Conservation (phyloP, 1,140 invertebrate genomes). For the Trichomalopsis sarcophagae region DNA sequence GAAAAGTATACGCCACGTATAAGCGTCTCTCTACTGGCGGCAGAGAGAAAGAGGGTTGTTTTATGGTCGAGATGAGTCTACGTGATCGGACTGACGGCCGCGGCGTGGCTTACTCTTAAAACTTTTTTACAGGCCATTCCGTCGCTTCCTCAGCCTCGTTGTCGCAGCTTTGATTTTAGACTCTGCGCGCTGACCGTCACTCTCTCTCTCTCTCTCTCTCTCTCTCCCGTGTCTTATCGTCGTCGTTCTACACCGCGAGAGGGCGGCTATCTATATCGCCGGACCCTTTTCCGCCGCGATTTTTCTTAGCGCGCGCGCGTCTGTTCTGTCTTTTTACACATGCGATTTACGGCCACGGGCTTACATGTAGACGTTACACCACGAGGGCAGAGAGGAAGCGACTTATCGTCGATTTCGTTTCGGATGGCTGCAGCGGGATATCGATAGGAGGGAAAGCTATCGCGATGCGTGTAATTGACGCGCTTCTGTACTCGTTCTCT, state of each 20-base stretch:
- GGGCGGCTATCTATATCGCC: neutral
- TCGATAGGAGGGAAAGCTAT: neutral
- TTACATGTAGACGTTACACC: neutral
- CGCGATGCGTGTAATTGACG: neutral
- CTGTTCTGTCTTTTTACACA: conserved; percentile 5
- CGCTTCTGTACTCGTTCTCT: neutral
- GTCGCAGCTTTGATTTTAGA: conserved; percentile 42
- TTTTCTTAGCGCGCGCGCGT: neutral
- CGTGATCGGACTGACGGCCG: conserved; percentile 62
- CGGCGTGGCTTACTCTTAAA: conserved; percentile 53
- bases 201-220: neutral
- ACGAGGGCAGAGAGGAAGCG: neutral
- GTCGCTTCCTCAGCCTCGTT: neutral
- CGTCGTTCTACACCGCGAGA: neutral
- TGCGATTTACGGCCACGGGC: conserved; percentile 6
- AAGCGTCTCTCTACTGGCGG: too few species aligned
- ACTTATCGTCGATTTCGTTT: conserved; percentile 28
- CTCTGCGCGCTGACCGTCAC: conserved; percentile 9
- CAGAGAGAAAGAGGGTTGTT: conserved; percentile 57
- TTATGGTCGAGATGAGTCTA: conserved; percentile 65
- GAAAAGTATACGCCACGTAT: too few species aligned
- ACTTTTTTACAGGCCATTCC: conserved; percentile 61
- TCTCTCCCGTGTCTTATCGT: neutral
- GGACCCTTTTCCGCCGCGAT: neutral
- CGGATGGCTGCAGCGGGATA: neutral